A percentile compares a stretch with the other conserved stretches of the same genome.
phyloP scores from a whole-genome alignment of 2,888 invertebrate species.

The Cantharis rufa region DNA sequence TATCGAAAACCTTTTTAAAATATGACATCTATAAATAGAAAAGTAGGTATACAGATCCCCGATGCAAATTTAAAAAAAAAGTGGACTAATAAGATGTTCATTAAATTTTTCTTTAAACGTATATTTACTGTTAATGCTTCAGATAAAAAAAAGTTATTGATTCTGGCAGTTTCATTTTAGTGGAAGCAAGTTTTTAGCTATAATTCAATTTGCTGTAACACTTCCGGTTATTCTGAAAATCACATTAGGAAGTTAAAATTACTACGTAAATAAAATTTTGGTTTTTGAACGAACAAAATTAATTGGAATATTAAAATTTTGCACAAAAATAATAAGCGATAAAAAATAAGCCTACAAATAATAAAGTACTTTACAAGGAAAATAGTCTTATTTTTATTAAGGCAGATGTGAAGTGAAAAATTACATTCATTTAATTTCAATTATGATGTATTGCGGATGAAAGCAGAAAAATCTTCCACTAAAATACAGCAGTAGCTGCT shows the following conservation, averaged over 20 bases:
- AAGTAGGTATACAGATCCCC: background rate
- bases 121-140: no score
- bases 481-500: background rate
- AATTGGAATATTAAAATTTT: background rate
- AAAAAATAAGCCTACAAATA: background rate
- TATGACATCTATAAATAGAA: background rate
- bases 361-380: background rate
- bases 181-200: background rate
- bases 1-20: background rate
- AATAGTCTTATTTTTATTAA: background rate
- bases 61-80: background rate
- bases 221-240: background rate
- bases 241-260: background rate
- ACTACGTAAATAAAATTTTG: background rate
- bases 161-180: background rate
- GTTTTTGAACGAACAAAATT: background rate
- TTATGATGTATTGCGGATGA: background rate
- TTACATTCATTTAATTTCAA: no score
- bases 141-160: no score
- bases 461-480: background rate
- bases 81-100: background rate
- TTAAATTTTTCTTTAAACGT: no score
- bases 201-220: background rate
- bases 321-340: background rate
- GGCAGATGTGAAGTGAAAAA: background rate